phyloP scores from a whole-genome alignment of 2,888 invertebrate species.

The Ryuthela nishihirai region DNA sequence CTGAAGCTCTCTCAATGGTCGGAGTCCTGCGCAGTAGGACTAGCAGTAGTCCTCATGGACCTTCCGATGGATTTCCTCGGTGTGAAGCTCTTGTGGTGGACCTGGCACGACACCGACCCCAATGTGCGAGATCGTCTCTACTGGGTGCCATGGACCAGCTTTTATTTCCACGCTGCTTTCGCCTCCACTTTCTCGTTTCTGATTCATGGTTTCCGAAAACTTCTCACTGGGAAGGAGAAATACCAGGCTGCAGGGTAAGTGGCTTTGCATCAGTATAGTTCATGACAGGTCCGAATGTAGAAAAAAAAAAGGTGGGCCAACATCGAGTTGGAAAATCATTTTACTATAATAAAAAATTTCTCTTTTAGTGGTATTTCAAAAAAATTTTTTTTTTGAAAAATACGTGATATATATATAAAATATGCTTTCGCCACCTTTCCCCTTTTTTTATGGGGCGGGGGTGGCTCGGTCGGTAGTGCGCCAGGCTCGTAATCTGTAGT shows the following conservation, averaged over 20 bases:
- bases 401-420: no score
- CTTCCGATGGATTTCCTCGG: slow-evolving; percentile 75
- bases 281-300: no score
- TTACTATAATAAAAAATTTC: no score
- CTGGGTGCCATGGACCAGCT: slow-evolving; percentile 80
- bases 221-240: slow-evolving; percentile 55
- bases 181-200: slow-evolving; percentile 67
- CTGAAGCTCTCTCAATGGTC: slow-evolving; percentile 55
- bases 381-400: no score
- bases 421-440: no score
- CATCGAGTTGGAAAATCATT: no score
- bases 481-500: no score
- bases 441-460: no score
- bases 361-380: no score
- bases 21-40: slow-evolving; percentile 60
- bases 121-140: slow-evolving; percentile 66
- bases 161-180: slow-evolving; percentile 74
- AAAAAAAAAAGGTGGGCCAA: no score
- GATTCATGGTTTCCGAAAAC: slow-evolving; percentile 60
- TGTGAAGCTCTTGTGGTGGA: slow-evolving; percentile 75
- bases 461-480: no score
- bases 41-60: slow-evolving; percentile 68
- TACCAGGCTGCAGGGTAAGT: slow-evolving; percentile 57
- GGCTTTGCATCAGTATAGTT: not conserved
- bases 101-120: slow-evolving; percentile 66